These are phyloP conservation scores for Hymenochirus boettgeri DNA, from an alignment of 2,113 vertebrate genomes.

Conservation along the genomic window DNA sequence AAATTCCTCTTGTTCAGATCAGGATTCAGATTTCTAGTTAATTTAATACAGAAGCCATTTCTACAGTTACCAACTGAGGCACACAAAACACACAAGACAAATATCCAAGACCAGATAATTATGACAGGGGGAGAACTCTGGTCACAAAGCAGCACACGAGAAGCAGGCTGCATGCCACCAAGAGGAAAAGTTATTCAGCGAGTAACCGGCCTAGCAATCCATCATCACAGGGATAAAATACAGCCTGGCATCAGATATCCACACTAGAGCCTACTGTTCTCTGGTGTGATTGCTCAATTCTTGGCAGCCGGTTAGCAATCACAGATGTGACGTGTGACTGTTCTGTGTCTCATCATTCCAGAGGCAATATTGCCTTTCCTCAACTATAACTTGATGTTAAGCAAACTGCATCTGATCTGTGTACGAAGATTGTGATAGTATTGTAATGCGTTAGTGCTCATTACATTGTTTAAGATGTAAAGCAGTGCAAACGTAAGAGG, in stretches of 20 bases:
- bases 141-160: slow-evolving; percentile 32
- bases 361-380: slow-evolving; percentile 13
- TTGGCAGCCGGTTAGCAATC: slow-evolving; percentile 51
- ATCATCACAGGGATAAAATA: slow-evolving; percentile 44
- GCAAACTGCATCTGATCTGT: slow-evolving; percentile 1
- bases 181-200: slow-evolving; percentile 38
- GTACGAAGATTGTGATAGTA: not conserved
- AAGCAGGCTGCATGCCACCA: slow-evolving; percentile 33
- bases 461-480: not conserved
- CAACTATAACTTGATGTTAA: slow-evolving; percentile 1
- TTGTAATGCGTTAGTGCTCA: not conserved
- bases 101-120: slow-evolving; percentile 38
- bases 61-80: slow-evolving; percentile 45
- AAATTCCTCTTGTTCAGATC: slow-evolving; percentile 50
- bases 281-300: slow-evolving; percentile 36
- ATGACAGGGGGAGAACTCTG: slow-evolving; percentile 26
- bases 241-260: slow-evolving; percentile 39
- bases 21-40: slow-evolving; percentile 55
- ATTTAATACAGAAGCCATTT: slow-evolving; percentile 54
- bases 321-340: slow-evolving; percentile 46
- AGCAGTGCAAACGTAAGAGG: not conserved
- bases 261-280: slow-evolving; percentile 39
- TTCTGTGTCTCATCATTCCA: slow-evolving; percentile 23
- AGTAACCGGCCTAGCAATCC: slow-evolving; percentile 37
- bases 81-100: slow-evolving; percentile 39